Evolutionary conservation across 1,140 invertebrate genomes (phyloP), one percentile per base, ranked within the genome.

Genomic region (Drosophila watanabei): DNA sequence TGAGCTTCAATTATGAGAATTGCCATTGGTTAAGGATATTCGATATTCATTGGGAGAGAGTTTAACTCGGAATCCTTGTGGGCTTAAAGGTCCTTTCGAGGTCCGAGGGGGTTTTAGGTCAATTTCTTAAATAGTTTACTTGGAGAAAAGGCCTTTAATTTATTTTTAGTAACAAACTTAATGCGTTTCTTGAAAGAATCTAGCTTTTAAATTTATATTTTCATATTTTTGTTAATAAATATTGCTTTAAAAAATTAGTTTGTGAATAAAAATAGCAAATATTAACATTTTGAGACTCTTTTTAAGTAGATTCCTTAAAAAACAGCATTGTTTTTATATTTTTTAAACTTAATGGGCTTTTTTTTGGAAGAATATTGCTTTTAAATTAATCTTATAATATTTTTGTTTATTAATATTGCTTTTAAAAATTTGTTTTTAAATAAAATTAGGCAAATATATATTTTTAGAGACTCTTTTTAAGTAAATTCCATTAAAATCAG

Each of bases 1-100:
- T 35, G 37, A 8, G 24, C 8, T 16, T 33, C 41, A 66, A 66
- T 66, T 46, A 46, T 48, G n/a, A n/a, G n/a, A n/a, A n/a, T 49
- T 49, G 43, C 18, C n/a, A 18, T 61, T 14, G 13, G 32, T 11
- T 9, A 5, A 10, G 39, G n/a, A 60, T 32, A 60, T 60, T 48
- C 14, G 35, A 39, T 24, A 56, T 56, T 24, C 18, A 24, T 37
- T 37, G 14, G 4, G 51, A 11, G 18, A 10, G n/a, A 59, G 33
- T 18, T 14, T 7, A 30, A 1, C 9, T 2, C 3, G 41, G 49
- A 18, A 1, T 18, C n/a, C 54, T 6, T 56, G 51, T 35, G 51
- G 51, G 49, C 28, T 33, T 35, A 20, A 18, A 20, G 43, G 18
- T 20, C 5, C 2, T 20, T n/a, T n/a, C n/a, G n/a, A n/a, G n/a